Percentiles rank a stretch among this genome's conserved stretches.
These are phyloP conservation scores for Ennomos fuscantarius DNA, from an alignment of 2,888 invertebrate species.

Conservation along the genomic window DNA sequence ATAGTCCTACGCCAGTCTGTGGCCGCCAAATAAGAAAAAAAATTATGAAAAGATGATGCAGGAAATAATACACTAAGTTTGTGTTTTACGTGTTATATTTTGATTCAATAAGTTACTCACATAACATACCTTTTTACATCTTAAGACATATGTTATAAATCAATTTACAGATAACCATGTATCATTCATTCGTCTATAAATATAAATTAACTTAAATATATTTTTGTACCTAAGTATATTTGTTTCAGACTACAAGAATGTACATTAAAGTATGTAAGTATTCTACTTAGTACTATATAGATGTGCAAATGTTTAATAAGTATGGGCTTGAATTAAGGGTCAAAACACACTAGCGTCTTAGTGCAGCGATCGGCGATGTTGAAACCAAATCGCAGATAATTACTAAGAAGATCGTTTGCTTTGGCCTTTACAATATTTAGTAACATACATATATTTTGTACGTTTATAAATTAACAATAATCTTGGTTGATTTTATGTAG, in stretches of 20 bases:
- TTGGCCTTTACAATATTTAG: too few species aligned
- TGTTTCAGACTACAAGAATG: conserved; percentile 58
- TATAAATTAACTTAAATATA: conserved; percentile 71
- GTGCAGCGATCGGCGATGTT: too few species aligned
- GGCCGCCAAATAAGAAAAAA: too few species aligned
- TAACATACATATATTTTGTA: too few species aligned
- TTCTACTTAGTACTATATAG: conserved; percentile 21
- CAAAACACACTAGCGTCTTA: conserved; percentile 11
- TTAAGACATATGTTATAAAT: conserved; percentile 70
- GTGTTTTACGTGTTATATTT: conserved; percentile 78
- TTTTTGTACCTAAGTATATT: conserved; percentile 77
- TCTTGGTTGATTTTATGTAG: too few species aligned
- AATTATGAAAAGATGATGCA: too few species aligned
- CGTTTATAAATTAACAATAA: too few species aligned
- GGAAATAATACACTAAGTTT: conserved; percentile 37
- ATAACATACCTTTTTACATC: conserved; percentile 81
- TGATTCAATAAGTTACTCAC: conserved; percentile 84
- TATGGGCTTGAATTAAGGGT: conserved; percentile 11
- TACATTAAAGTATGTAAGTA: conserved; percentile 43
- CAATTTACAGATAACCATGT: conserved; percentile 75
- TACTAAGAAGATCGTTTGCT: too few species aligned
- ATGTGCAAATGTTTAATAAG: conserved; percentile 20
- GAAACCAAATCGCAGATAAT: too few species aligned
- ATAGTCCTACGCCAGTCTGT: too few species aligned
- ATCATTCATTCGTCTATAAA: conserved; percentile 61